Evolutionary conservation across 2,113 vertebrate species (phyloP), one percentile per base, ranked within the genome.

Genomic region (Phodopus roborovskii): DNA sequence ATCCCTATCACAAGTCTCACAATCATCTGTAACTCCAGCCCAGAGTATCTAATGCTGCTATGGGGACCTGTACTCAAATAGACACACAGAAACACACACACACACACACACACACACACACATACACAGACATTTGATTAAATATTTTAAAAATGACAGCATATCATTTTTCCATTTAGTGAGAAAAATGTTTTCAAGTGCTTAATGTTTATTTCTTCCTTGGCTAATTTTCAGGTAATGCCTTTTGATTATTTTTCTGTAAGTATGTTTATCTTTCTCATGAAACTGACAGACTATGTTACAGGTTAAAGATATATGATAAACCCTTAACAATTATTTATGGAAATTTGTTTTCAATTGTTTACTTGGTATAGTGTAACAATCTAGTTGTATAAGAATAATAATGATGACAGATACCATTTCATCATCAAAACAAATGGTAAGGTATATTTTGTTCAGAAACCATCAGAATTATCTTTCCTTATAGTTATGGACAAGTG

Each of bases 261-360:
- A 84, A 16, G 8, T 28, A 12, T 50, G 19, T 56, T 91, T 22
- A 82, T 86, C 45, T 90, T 79, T 86, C 60, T 73, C 39, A 60
- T 92, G 79, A 96, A 88, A 88, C 42, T 84, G 66, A 92, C 42
- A 82, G 26, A 64, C 4, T 8, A 36, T n/a, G 94, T 87, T 81
- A 75, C 33, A 74, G 78, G 66, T 53, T 79, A 45, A 81, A 86
- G 36, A 75, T 42, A 92, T 60, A 77, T 77, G 74, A 13, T 64
- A 89, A 39, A 4, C 7, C 13, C 58, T 83, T 95, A 22, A 50
- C 33, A 92, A 24, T 12, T 33, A 81, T 19, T 70, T n/a, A 9
- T 15, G n/a, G 71, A 64, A 12, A 24, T 71, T 74, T 42, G 56
- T 86, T 60, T 92, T 84, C n/a, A 81, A 2, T 53, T 82, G 58